Conservation (phyloP, 1,140 invertebrate species). For the Drosophila sturtevanti region DNA sequence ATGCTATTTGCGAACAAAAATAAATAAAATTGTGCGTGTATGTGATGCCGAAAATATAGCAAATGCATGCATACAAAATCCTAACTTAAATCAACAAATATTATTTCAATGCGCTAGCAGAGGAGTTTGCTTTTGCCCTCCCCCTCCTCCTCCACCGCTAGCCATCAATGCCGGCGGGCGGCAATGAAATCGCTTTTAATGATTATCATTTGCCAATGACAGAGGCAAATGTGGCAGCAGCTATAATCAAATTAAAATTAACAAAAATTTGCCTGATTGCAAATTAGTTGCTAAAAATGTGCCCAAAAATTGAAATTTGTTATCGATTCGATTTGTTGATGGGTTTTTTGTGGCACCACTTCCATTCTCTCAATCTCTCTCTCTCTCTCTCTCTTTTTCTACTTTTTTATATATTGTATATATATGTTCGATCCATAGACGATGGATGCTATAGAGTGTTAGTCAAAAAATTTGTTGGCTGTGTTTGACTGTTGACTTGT, state of each 20-base stretch:
- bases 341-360: background rate
- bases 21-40: constrained; percentile 42
- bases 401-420: background rate
- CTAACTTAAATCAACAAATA: constrained; percentile 70
- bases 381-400: background rate
- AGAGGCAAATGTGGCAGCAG: constrained; percentile 4
- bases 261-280: constrained; percentile 76
- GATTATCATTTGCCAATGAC: constrained; percentile 55
- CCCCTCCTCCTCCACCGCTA: background rate
- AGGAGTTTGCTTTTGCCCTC: too few relatives aligned
- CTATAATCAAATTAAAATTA: constrained; percentile 77
- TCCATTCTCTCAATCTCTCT: background rate
- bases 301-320: constrained; percentile 61
- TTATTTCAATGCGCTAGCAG: constrained; percentile 61
- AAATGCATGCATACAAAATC: constrained; percentile 53
- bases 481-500: constrained; percentile 46
- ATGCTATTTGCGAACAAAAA: constrained; percentile 38
- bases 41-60: constrained; percentile 19
- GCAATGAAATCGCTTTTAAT: constrained; percentile 54
- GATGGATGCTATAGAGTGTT: background rate
- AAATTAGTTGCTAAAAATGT: constrained; percentile 71
- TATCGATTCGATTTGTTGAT: constrained; percentile 37
- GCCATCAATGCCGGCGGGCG: background rate
- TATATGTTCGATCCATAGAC: background rate
- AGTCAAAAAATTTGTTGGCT: background rate